Evolutionary conservation across 1,140 invertebrate genomes (phyloP).

Genomic region (Gonatopus flavifemur): DNA sequence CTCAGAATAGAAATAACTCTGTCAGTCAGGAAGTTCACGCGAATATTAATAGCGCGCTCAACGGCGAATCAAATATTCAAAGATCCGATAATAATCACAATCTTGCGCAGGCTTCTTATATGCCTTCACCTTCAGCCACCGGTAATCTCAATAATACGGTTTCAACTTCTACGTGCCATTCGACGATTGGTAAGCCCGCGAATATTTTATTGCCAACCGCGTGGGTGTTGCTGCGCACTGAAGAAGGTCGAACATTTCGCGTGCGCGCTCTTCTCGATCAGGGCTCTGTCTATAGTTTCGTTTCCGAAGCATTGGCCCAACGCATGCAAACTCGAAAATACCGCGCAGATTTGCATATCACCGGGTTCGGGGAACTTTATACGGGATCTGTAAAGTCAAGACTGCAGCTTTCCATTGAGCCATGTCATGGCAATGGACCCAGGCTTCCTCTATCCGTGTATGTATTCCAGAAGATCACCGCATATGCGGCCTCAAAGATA

Average conservation of each 20-base stretch:
- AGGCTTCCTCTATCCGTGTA: slow-evolving; percentile 3
- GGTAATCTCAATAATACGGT: background rate
- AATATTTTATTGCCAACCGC: too few relatives aligned
- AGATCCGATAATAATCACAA: background rate
- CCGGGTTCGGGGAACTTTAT: slow-evolving; percentile 2
- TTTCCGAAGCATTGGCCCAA: background rate
- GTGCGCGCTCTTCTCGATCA: slow-evolving; percentile 9
- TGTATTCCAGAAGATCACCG: slow-evolving; percentile 10
- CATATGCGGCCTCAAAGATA: background rate
- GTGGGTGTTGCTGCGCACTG: too few relatives aligned
- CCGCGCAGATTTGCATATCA: background rate
- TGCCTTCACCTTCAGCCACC: background rate
- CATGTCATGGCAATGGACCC: background rate
- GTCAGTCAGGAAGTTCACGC: background rate
- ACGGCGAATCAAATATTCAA: background rate
- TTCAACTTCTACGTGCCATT: background rate
- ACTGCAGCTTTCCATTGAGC: slow-evolving; percentile 8
- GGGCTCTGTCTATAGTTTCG: slow-evolving; percentile 4
- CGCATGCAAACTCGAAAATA: slow-evolving; percentile 2
- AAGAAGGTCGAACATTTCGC: background rate
- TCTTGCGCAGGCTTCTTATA: background rate
- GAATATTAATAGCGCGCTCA: background rate
- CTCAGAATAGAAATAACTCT: background rate
- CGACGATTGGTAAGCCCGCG: too few relatives aligned
- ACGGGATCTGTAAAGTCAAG: background rate